phyloP scores from a whole-genome alignment of 2,888 invertebrate species.

The Melinaea marsaeus region DNA sequence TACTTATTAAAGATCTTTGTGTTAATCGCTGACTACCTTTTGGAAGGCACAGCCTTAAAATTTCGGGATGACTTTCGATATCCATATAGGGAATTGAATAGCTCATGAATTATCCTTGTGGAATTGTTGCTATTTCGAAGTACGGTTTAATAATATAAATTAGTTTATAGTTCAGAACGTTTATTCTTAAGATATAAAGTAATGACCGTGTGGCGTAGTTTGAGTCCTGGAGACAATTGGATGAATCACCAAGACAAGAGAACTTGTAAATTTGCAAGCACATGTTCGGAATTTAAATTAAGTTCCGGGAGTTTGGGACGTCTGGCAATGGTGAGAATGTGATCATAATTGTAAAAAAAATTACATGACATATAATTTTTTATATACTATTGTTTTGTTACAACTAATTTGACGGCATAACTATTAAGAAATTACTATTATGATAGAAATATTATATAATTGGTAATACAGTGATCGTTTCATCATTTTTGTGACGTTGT shows the following conservation, averaged over 20 bases:
- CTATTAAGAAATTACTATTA: too few relatives aligned
- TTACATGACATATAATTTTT: too few relatives aligned
- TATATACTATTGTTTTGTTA: too few relatives aligned
- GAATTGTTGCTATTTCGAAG: conserved; percentile 9
- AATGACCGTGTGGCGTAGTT: too few relatives aligned
- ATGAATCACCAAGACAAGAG: neutral
- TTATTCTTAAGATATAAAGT: too few relatives aligned
- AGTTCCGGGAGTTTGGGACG: conserved; percentile 1
- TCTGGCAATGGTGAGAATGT: neutral
- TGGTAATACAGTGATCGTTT: too few relatives aligned
- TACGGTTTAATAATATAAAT: neutral
- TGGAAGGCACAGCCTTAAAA: conserved; percentile 41
- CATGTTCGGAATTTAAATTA: neutral
- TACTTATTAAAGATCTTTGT: conserved; percentile 10
- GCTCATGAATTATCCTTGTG: conserved; percentile 69
- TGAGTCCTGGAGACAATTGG: conserved; percentile 2
- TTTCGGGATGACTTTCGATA: conserved; percentile 69
- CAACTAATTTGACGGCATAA: too few relatives aligned
- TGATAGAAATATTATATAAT: too few relatives aligned
- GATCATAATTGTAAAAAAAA: neutral
- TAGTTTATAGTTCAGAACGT: neutral
- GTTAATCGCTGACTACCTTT: conserved; percentile 51
- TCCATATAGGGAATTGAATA: conserved; percentile 70
- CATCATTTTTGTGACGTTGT: too few relatives aligned
- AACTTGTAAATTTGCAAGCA: neutral